phyloP scores from a whole-genome alignment of 2,888 invertebrate genomes.

The Nomada ferruginata region DNA sequence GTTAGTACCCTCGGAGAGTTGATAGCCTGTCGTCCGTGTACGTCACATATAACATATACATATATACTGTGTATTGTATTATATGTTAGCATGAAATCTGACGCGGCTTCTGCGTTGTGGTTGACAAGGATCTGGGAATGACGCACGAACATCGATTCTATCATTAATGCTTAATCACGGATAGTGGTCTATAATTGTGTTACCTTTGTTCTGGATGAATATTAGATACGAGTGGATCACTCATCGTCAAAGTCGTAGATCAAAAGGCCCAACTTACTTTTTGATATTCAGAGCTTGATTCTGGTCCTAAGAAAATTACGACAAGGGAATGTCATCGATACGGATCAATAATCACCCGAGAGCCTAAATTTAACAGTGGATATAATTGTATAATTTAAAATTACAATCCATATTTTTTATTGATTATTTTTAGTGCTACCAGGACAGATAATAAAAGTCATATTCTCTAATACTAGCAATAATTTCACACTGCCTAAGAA shows the following conservation, averaged over 20 bases:
- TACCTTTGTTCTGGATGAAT: constrained; percentile 57
- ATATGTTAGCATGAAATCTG: constrained; percentile 61
- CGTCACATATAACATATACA: constrained; percentile 10
- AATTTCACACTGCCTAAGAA: no score
- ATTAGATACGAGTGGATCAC: constrained; percentile 58
- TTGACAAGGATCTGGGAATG: constrained; percentile 66
- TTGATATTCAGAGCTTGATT: constrained; percentile 8
- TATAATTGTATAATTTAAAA: no score
- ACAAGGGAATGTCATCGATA: background rate
- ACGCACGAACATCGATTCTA: constrained; percentile 63
- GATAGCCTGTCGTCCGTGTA: constrained; percentile 1
- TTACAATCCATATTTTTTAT: no score
- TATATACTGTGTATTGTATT: constrained; percentile 48
- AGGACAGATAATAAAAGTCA: no score
- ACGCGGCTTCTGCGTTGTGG: constrained; percentile 54
- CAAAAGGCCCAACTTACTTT: constrained; percentile 43
- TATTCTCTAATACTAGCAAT: no score
- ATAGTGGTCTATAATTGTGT: constrained; percentile 65
- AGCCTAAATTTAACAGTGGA: no score
- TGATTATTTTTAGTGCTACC: no score
- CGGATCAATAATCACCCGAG: background rate
- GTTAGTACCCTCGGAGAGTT: constrained; percentile 3
- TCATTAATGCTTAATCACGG: constrained; percentile 71
- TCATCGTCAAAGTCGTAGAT: constrained; percentile 25
- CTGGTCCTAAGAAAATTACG: background rate